A percentile compares a stretch with the other conserved stretches of the same genome.
phyloP scores from a whole-genome alignment of 2,113 vertebrate species.

The Todiramphus chloris region DNA sequence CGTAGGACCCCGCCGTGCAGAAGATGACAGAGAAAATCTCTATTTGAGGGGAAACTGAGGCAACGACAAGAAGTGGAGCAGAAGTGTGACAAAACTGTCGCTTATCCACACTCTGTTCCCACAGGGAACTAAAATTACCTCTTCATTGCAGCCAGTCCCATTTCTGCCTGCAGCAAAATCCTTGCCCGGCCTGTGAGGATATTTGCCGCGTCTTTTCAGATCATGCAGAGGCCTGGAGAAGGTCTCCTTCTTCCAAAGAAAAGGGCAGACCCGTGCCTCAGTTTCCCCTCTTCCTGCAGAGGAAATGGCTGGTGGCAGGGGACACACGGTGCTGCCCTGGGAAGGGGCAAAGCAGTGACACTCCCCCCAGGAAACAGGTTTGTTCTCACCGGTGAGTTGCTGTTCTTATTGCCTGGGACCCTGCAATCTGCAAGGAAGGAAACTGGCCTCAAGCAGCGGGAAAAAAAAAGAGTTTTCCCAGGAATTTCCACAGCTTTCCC shows the following conservation, averaged over 20 bases:
- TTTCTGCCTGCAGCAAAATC: not conserved
- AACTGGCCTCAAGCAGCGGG: not conserved
- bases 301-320: not conserved
- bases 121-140: not conserved
- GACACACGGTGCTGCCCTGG: rapidly evolving
- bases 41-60: not conserved
- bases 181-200: rapidly evolving
- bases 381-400: not conserved
- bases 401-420: not conserved
- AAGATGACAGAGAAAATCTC: not conserved
- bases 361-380: rapidly evolving
- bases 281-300: not conserved
- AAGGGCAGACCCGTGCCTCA: not conserved
- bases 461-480: not conserved
- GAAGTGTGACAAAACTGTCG: not conserved
- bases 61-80: not conserved
- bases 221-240: not conserved
- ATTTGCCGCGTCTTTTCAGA: not conserved
- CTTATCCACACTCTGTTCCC: not conserved
- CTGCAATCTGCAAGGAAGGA: not conserved
- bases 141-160: not conserved
- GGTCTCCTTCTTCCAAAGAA: not conserved
- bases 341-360: not conserved
- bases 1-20: rapidly evolving
- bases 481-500: not conserved